Conservation (phyloP, 2,888 invertebrate species). For the Hirtodrosophila alboralis region DNA sequence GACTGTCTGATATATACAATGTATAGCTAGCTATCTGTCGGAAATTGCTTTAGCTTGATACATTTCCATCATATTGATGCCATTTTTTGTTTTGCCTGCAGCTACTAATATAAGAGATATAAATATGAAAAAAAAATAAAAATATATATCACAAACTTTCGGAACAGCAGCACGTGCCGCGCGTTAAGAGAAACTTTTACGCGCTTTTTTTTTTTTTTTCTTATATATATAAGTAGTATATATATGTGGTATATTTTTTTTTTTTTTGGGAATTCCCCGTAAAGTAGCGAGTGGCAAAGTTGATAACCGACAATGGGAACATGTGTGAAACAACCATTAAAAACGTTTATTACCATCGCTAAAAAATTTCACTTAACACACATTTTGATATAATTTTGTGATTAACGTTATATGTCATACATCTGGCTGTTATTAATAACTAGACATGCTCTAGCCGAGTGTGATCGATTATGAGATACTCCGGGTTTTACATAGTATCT, state of each 20-base stretch:
- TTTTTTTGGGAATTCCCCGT: not conserved
- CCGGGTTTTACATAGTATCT: too few species aligned
- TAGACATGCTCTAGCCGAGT: too few species aligned
- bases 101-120: conserved; percentile 30
- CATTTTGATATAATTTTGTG: too few species aligned
- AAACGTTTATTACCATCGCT: conserved; percentile 40
- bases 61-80: conserved; percentile 56
- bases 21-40: conserved; percentile 35
- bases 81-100: conserved; percentile 36
- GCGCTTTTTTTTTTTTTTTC: conserved; percentile 6
- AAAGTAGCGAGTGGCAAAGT: conserved; percentile 39
- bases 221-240: not conserved
- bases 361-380: not conserved
- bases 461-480: too few species aligned
- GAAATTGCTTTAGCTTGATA: conserved; percentile 63
- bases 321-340: conserved; percentile 39
- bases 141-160: conserved; percentile 39
- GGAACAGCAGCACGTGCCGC: conserved; percentile 35
- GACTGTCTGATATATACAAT: conserved; percentile 8
- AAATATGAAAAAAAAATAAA: conserved; percentile 15
- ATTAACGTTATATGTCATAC: too few species aligned
- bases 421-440: too few species aligned
- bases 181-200: conserved; percentile 35
- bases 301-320: conserved; percentile 63
- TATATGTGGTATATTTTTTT: not conserved